A percentile compares a stretch with the other conserved stretches of the same genome.
Conservation (phyloP, 1,140 invertebrate genomes). For the Adoxophyes honmai region DNA sequence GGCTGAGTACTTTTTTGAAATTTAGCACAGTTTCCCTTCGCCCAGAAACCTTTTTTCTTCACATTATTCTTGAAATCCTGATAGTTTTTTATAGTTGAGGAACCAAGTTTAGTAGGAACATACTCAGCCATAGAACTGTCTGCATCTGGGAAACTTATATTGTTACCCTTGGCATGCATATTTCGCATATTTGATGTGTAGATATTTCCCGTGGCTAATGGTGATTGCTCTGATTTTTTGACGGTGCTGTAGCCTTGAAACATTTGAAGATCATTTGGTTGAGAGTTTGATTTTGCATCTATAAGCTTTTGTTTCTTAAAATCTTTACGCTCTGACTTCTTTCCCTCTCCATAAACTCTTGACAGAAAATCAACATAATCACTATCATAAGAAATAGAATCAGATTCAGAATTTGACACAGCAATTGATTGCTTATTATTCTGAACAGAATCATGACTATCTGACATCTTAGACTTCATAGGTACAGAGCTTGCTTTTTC, state of each 20-base stretch:
- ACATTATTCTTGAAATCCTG: conserved; percentile 72
- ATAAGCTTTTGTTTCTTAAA: conserved; percentile 26
- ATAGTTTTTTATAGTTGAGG: conserved; percentile 66
- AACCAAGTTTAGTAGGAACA: conserved; percentile 67
- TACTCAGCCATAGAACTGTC: conserved; percentile 67
- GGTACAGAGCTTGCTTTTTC: conserved; percentile 26
- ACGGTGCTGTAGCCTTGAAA: conserved; percentile 56
- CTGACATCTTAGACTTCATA: conserved; percentile 25
- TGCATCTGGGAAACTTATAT: conserved; percentile 39
- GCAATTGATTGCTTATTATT: not conserved
- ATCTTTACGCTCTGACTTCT: conserved; percentile 44
- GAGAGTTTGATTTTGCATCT: conserved; percentile 30
- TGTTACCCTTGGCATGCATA: conserved; percentile 44
- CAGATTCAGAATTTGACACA: conserved; percentile 44
- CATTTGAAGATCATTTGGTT: conserved; percentile 29
- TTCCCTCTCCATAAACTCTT: conserved; percentile 50
- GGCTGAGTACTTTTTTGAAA: conserved; percentile 27
- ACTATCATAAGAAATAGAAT: conserved; percentile 62
- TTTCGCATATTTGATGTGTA: conserved; percentile 58
- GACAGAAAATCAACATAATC: conserved; percentile 64
- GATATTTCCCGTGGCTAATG: conserved; percentile 62
- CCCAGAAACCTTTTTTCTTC: conserved; percentile 64
- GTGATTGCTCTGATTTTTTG: conserved; percentile 48
- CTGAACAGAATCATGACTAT: conserved; percentile 11
- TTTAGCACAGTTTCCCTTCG: conserved; percentile 56